These are phyloP conservation scores for Malthinus seriepunctatus DNA, from an alignment of 2,888 invertebrate species.

Conservation along the genomic window DNA sequence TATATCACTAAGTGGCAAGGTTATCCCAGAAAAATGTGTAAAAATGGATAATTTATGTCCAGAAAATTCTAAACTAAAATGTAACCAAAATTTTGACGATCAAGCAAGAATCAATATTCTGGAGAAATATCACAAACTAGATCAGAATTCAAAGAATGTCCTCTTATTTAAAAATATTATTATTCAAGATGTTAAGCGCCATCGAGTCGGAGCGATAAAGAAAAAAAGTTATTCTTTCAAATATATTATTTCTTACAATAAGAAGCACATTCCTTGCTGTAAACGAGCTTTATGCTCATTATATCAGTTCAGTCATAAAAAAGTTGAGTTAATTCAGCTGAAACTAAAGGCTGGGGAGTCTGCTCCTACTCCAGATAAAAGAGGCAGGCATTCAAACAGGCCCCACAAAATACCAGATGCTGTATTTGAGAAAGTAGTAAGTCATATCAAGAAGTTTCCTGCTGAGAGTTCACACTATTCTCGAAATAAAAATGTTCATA, in stretches of 20 bases:
- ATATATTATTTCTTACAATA: no score
- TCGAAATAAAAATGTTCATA: neutral
- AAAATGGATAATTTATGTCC: neutral
- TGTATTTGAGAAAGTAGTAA: neutral
- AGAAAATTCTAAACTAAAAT: neutral
- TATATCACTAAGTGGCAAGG: neutral
- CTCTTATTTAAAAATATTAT: conserved; percentile 6
- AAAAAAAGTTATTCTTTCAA: neutral
- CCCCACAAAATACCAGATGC: conserved; percentile 6
- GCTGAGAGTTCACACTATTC: no score
- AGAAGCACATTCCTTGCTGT: neutral
- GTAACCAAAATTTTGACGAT: neutral
- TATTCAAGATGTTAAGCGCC: neutral
- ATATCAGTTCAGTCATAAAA: conserved; percentile 4
- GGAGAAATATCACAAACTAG: neutral
- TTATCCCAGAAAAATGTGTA: neutral
- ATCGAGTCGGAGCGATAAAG: neutral
- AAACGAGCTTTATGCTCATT: neutral
- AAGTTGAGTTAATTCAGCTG: neutral
- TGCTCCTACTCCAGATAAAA: neutral
- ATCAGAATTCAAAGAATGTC: no score
- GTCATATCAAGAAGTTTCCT: neutral
- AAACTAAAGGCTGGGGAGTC: neutral
- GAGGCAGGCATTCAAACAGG: neutral
- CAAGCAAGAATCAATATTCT: neutral